Base-by-base conservation (phyloP, 2,888 invertebrate genomes). In the Drosophila meridionalis region DNA sequence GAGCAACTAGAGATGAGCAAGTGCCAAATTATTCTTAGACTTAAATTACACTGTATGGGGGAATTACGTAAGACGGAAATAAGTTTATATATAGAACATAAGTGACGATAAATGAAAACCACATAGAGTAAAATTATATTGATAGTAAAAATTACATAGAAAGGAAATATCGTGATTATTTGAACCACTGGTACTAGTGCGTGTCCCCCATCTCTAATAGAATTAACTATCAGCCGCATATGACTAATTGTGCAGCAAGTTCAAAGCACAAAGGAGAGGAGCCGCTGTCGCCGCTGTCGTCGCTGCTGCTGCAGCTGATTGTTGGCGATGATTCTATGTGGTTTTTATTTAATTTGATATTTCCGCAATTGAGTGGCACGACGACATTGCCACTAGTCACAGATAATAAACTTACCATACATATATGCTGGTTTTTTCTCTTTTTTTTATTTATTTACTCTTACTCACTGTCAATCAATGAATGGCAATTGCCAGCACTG, bases 291-390 rank as follows among this genome's bases (percentile, higher is more conserved):
- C 45, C 8, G 36, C 36, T 47, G 60, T 28, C 34, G 34, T 2
- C 7, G 7, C n/a, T n/a, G 7, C 3, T 32, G n/a, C 42, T 48
- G 63, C 57, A 30, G 56, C n/a, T 80, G 69, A 60, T 63, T 58
- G 64, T 38, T 60, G 62, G 48, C 56, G 30, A 58, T 73, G 66
- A 62, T 82, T 80, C 78, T 73, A 69, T 68, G 58, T 62, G 50
- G 52, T 65, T 64, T 36, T 45, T 67, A 77, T 67, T 91, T 92
- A 91, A 92, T 92, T 92, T 92, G 92, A 92, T 91, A 92, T 91
- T 92, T 92, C 92, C 92, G 91, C 92, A 91, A 91, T 92, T 92
- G 84, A 78, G 79, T 81, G 80, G 56, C 69, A 73, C 73, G 70
- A 71, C 70, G 70, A 83, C 74, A 81, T 64, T 76, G 78, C 32